Evolutionary conservation across 2,113 vertebrate species (phyloP).

Genomic region (Dicentrarchus labrax): DNA sequence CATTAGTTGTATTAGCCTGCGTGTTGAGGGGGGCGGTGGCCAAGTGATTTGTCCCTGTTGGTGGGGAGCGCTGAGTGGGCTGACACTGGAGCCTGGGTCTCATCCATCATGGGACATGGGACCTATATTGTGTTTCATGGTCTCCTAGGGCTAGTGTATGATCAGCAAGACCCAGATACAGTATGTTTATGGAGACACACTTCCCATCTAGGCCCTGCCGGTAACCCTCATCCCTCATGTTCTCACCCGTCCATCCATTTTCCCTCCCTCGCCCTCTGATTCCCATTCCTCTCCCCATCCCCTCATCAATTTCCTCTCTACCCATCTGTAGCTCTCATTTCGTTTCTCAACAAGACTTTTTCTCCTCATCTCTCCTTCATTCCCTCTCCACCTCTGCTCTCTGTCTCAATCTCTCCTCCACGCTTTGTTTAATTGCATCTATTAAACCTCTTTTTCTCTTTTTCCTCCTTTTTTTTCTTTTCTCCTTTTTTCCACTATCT

Average conservation of each 20-base stretch:
- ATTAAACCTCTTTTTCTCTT: constrained; percentile 29
- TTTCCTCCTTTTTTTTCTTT: constrained; percentile 7
- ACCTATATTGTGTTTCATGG: constrained; percentile 70
- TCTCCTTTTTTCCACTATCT: constrained; percentile 37
- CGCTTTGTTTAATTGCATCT: constrained; percentile 50
- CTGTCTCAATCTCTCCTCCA: constrained; percentile 12
- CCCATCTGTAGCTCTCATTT: constrained; percentile 44
- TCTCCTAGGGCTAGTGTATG: constrained; percentile 68
- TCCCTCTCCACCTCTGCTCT: constrained; percentile 19
- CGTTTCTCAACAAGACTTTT: constrained; percentile 17
- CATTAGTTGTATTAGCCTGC: constrained; percentile 74
- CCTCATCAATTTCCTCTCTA: constrained; percentile 53
- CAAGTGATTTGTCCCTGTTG: constrained; percentile 75
- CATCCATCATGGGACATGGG: constrained; percentile 77
- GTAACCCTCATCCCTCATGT: constrained; percentile 65
- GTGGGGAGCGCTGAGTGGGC: constrained; percentile 68
- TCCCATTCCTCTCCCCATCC: constrained; percentile 39
- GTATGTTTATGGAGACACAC: constrained; percentile 70
- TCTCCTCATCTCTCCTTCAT: constrained; percentile 42
- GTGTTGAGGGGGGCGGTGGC: constrained; percentile 53
- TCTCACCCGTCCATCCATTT: constrained; percentile 53
- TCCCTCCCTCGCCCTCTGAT: constrained; percentile 9
- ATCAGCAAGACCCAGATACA: constrained; percentile 68
- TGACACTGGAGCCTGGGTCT: constrained; percentile 57
- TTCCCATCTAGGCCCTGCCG: constrained; percentile 50